Conservation (phyloP, 1,140 invertebrate genomes). For the Potamilus streckersoni region DNA sequence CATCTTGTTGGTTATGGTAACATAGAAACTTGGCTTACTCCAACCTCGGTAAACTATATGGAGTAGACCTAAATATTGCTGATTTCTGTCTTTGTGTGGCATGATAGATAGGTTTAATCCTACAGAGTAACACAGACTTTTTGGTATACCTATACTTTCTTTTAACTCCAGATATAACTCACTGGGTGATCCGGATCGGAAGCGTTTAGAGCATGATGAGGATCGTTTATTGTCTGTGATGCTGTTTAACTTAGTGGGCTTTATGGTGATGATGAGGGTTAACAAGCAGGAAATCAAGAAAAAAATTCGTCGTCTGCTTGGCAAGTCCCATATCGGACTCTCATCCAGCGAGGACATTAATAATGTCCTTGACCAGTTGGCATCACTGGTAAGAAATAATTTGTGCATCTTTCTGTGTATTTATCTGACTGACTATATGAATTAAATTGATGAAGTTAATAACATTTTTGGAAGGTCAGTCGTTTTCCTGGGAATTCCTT, state of each 20-base stretch:
- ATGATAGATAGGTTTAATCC: too few species aligned
- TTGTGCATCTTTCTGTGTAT: too few species aligned
- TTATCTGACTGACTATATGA: too few species aligned
- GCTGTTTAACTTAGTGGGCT: conserved; percentile 96
- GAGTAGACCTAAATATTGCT: too few species aligned
- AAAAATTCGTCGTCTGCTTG: conserved; percentile 93
- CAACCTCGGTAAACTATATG: too few species aligned
- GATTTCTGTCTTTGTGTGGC: too few species aligned
- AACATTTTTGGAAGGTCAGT: too few species aligned
- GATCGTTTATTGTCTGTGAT: conserved; percentile 95
- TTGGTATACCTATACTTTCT: neutral
- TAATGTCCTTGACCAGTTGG: conserved; percentile 93
- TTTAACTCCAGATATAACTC: conserved; percentile 81
- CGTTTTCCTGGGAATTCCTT: too few species aligned
- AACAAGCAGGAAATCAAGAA: conserved; percentile 87
- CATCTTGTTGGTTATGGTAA: too few species aligned
- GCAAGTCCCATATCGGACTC: conserved; percentile 98
- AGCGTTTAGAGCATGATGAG: conserved; percentile 97
- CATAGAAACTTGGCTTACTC: too few species aligned
- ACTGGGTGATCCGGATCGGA: conserved; percentile 92
- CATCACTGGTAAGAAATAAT: conserved; percentile 83
- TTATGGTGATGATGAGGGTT: conserved; percentile 94
- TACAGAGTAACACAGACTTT: too few species aligned
- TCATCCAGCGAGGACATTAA: conserved; percentile 98
- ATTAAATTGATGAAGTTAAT: too few species aligned